Evolutionary conservation across 1,140 invertebrate genomes (phyloP).

Genomic region (Ganaspis sp.): DNA sequence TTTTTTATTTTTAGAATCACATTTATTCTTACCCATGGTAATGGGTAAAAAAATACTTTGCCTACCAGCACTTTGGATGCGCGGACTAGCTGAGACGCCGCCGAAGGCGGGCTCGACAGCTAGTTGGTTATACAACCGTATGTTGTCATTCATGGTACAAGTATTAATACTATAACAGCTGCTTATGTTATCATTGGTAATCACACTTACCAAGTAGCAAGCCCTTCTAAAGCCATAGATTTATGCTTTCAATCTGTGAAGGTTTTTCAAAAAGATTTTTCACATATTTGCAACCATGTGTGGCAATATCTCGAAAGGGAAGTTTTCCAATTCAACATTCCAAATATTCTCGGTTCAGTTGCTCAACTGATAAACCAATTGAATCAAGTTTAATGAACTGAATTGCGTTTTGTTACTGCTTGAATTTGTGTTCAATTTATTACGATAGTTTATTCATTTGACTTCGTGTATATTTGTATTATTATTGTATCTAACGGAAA

Average conservation of each 20-base stretch:
- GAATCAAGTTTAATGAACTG: background rate
- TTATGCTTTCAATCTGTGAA: slow-evolving; percentile 37
- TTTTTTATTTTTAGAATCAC: no score
- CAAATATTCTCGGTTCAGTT: slow-evolving; percentile 4
- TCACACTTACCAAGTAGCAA: slow-evolving; percentile 33
- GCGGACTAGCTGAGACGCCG: no score
- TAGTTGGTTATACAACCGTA: slow-evolving; percentile 38
- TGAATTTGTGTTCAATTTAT: slow-evolving; percentile 29
- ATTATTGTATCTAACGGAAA: background rate
- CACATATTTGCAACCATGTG: slow-evolving; percentile 32
- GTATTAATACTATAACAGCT: slow-evolving; percentile 33
- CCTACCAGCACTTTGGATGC: no score
- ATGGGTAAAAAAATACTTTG: no score
- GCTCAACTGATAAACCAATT: slow-evolving; percentile 2
- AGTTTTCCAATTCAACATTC: slow-evolving; percentile 36
- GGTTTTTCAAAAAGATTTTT: slow-evolving; percentile 32
- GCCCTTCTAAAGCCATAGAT: slow-evolving; percentile 30
- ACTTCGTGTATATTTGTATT: background rate
- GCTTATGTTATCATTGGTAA: slow-evolving; percentile 33
- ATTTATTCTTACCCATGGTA: no score
- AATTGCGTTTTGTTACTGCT: background rate
- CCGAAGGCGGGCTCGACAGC: no score
- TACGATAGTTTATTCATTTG: background rate
- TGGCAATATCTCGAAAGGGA: slow-evolving; percentile 35
- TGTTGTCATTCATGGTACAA: slow-evolving; percentile 35